Conservation (phyloP, 1,140 invertebrate genomes). For the Oryzaephilus surinamensis region DNA sequence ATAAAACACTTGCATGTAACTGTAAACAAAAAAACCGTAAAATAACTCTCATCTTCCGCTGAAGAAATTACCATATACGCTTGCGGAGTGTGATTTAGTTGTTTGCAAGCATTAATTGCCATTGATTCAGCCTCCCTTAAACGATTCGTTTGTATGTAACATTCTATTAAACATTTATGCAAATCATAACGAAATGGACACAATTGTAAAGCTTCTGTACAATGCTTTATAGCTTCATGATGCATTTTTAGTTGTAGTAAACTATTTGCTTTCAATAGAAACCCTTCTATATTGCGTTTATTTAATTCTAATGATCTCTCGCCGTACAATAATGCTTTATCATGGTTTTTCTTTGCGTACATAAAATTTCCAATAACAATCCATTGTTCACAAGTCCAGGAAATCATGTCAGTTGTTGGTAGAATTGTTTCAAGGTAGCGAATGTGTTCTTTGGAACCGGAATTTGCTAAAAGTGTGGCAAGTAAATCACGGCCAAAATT, state of each 20-base stretch:
- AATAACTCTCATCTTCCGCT: too few relatives aligned
- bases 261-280: slow-evolving; percentile 60
- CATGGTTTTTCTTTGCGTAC: slow-evolving; percentile 28
- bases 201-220: slow-evolving; percentile 58
- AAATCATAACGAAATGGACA: slow-evolving; percentile 47
- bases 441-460: slow-evolving; percentile 26
- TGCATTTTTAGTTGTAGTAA: slow-evolving; percentile 61
- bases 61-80: slow-evolving; percentile 50
- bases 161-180: slow-evolving; percentile 61
- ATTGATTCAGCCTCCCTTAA: slow-evolving; percentile 57
- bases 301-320: slow-evolving; percentile 36
- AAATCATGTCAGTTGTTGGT: slow-evolving; percentile 19
- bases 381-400: slow-evolving; percentile 32
- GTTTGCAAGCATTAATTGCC: slow-evolving; percentile 57
- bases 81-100: slow-evolving; percentile 56
- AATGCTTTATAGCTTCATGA: slow-evolving; percentile 58
- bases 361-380: slow-evolving; percentile 30
- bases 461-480: slow-evolving; percentile 22
- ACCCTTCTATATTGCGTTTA: slow-evolving; percentile 51
- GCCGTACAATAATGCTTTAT: slow-evolving; percentile 35
- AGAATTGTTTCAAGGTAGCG: slow-evolving; percentile 27
- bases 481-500: slow-evolving; percentile 28
- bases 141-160: slow-evolving; percentile 54
- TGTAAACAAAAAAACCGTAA: slow-evolving; percentile 16
- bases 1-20: slow-evolving; percentile 47